Evolutionary conservation across 2,113 vertebrate genomes (phyloP).

Genomic region (Rostratula benghalensis): DNA sequence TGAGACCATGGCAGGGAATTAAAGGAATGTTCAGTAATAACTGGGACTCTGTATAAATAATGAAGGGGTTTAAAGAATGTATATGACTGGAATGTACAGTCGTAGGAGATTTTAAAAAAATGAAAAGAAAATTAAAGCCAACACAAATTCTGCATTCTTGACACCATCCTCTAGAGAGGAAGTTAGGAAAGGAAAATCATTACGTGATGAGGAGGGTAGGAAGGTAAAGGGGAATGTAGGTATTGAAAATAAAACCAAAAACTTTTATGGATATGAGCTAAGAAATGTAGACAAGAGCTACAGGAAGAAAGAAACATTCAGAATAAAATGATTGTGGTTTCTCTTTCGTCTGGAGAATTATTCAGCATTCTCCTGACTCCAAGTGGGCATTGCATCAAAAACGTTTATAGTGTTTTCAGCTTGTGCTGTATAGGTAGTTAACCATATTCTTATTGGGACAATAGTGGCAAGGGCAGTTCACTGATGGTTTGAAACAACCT

Average conservation of each 20-base stretch:
- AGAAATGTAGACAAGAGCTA: neutral
- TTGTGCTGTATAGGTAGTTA: neutral
- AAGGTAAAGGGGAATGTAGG: neutral
- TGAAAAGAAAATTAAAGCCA: neutral
- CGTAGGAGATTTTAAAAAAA: neutral
- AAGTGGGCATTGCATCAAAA: conserved; percentile 43
- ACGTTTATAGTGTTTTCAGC: conserved; percentile 1
- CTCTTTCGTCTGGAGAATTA: conserved; percentile 8
- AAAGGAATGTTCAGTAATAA: conserved; percentile 1
- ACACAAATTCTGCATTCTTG: neutral
- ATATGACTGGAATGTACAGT: neutral
- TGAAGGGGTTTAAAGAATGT: neutral
- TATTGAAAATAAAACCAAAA: conserved; percentile 11
- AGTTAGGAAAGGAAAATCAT: neutral
- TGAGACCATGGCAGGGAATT: neutral
- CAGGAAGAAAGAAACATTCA: conserved; percentile 32
- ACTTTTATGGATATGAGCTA: conserved; percentile 3
- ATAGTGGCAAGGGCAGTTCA: neutral
- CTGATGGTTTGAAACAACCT: neutral
- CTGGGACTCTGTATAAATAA: conserved; percentile 12
- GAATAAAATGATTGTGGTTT: conserved; percentile 1
- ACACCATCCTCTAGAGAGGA: neutral
- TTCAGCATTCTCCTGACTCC: neutral
- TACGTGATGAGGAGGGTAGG: neutral
- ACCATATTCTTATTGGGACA: conserved; percentile 4